Evolutionary conservation across 1,140 invertebrate species (phyloP).

Genomic region (silkworm (Bombyx mori)): ASM3026992v2 NC_085129.1:9316501-9317000

Average conservation of each 20-base stretch:
- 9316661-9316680: conserved; percentile 17
- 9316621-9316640: conserved; percentile 20
- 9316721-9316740: conserved; percentile 3
- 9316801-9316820: too few relatives aligned
- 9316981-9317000: too few relatives aligned
- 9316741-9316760: background rate
- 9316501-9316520: conserved; percentile 53
- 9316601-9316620: conserved; percentile 28
- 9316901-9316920: too few relatives aligned
- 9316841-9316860: too few relatives aligned
- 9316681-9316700: conserved; percentile 4
- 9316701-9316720: conserved; percentile 3
- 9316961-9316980: too few relatives aligned
- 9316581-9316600: conserved; percentile 27
- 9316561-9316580: conserved; percentile 19
- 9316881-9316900: too few relatives aligned
- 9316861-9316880: too few relatives aligned
- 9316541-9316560: conserved; percentile 38
- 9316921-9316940: too few relatives aligned
- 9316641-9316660: conserved; percentile 18
- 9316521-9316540: conserved; percentile 59
- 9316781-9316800: too few relatives aligned
- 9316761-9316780: background rate
- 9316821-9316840: too few relatives aligned
- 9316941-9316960: too few relatives aligned